These are phyloP conservation scores for Pollenia griseotomentosa DNA, from an alignment of 2,888 invertebrate genomes.

Conservation along the genomic window DNA sequence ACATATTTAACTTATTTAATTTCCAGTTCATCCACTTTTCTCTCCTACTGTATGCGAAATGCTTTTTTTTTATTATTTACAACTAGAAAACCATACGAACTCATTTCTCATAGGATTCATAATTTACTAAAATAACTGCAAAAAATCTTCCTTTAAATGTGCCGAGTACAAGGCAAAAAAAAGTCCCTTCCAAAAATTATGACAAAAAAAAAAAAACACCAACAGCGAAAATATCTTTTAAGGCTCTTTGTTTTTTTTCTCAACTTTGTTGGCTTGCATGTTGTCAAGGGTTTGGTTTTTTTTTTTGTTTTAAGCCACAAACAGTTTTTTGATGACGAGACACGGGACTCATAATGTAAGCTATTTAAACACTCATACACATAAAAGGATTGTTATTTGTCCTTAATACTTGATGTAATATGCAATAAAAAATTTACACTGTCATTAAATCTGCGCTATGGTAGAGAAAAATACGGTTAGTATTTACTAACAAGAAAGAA, in stretches of 20 bases:
- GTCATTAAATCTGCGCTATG: slow-evolving; percentile 64
- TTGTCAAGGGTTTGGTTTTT: neutral
- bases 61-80: neutral
- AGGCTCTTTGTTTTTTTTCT: slow-evolving; percentile 11
- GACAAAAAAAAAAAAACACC: slow-evolving; percentile 10
- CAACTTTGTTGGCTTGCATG: slow-evolving; percentile 16
- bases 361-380: slow-evolving; percentile 45
- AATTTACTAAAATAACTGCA: slow-evolving; percentile 40
- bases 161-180: neutral
- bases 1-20: too few relatives aligned
- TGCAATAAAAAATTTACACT: slow-evolving; percentile 53
- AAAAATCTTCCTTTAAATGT: slow-evolving; percentile 3
- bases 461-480: neutral
- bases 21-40: neutral
- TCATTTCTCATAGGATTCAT: slow-evolving; percentile 59
- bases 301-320: slow-evolving; percentile 50
- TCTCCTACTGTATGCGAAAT: neutral
- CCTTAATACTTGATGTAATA: slow-evolving; percentile 23
- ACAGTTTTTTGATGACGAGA: slow-evolving; percentile 59
- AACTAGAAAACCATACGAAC: slow-evolving; percentile 13
- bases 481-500: slow-evolving; percentile 3
- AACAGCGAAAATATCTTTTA: slow-evolving; percentile 53
- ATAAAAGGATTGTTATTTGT: slow-evolving; percentile 61
- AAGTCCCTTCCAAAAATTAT: neutral
- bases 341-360: slow-evolving; percentile 66